These are phyloP conservation scores for Tamias sibiricus DNA, from an alignment of 2,113 vertebrate species.

Conservation along the genomic window DNA sequence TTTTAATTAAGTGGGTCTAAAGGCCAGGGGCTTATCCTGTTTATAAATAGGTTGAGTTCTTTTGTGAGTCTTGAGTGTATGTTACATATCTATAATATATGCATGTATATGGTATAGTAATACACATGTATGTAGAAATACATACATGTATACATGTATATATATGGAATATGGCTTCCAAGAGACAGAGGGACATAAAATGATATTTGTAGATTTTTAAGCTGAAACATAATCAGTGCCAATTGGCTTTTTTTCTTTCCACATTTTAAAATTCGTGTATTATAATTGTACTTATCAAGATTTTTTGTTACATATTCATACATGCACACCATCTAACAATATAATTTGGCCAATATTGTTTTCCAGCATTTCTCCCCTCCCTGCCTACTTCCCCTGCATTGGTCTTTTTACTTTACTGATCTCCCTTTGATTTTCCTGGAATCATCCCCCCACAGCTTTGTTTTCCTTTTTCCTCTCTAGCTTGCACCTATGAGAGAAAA, in stretches of 20 bases:
- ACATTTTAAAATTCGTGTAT: too few species aligned
- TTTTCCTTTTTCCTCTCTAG: too few species aligned
- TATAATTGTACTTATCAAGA: too few species aligned
- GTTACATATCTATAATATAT: background rate
- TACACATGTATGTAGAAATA: background rate
- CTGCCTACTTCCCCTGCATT: too few species aligned
- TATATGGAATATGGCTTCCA: background rate
- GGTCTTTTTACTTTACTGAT: too few species aligned
- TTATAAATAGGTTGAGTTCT: background rate
- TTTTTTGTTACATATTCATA: too few species aligned
- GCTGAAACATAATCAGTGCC: background rate
- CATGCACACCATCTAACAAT: too few species aligned
- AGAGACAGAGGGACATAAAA: background rate
- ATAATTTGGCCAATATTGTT: too few species aligned
- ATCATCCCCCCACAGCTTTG: too few species aligned
- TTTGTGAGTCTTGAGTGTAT: background rate
- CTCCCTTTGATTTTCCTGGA: too few species aligned
- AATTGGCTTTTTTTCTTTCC: background rate
- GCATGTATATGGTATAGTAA: background rate
- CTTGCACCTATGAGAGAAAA: too few species aligned
- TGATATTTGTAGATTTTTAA: background rate
- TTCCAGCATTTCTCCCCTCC: too few species aligned
- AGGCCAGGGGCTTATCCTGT: background rate
- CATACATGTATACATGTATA: background rate
- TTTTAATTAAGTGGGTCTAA: constrained; percentile 26